These are phyloP conservation scores for Pterostichus madidus DNA, from an alignment of 2,888 invertebrate genomes.

Conservation along the genomic window DNA sequence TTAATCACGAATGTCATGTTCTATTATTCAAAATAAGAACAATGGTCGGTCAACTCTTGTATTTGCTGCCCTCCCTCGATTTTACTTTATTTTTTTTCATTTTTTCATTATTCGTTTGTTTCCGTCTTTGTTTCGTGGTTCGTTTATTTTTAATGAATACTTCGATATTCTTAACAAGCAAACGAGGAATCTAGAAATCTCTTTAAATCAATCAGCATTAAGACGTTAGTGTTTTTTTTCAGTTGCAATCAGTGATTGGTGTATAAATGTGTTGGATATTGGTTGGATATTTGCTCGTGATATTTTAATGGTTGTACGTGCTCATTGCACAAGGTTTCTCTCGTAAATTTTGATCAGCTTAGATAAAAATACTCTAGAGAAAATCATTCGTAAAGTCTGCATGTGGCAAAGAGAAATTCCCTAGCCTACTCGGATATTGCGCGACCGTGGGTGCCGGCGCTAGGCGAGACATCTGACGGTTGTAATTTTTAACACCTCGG, in stretches of 20 bases:
- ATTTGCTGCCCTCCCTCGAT: constrained; percentile 54
- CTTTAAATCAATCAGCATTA: constrained; percentile 20
- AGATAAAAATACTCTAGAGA: constrained; percentile 37
- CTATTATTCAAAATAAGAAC: constrained; percentile 76
- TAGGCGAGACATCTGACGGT: constrained; percentile 8
- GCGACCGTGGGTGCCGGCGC: constrained; percentile 17
- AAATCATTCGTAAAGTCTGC: constrained; percentile 16
- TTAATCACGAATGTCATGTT: constrained; percentile 76
- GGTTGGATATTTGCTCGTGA: constrained; percentile 8
- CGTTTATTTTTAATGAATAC: constrained; percentile 6
- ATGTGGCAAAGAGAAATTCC: constrained; percentile 33
- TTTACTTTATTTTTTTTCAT: constrained; percentile 50
- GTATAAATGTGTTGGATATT: constrained; percentile 15
- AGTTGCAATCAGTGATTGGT: neutral
- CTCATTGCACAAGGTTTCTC: constrained; percentile 40
- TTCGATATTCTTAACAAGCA: neutral
- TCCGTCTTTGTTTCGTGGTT: constrained; percentile 49
- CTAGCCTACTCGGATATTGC: constrained; percentile 41
- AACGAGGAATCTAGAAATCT: neutral
- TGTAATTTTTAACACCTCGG: constrained; percentile 48
- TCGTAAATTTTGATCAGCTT: constrained; percentile 51
- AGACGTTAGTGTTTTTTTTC: constrained; percentile 13
- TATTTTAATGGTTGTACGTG: constrained; percentile 35
- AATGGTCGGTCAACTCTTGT: constrained; percentile 70
- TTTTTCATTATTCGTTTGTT: constrained; percentile 65